phyloP scores from a whole-genome alignment of 2,888 invertebrate species.

The Amblyjoppa proteus region DNA sequence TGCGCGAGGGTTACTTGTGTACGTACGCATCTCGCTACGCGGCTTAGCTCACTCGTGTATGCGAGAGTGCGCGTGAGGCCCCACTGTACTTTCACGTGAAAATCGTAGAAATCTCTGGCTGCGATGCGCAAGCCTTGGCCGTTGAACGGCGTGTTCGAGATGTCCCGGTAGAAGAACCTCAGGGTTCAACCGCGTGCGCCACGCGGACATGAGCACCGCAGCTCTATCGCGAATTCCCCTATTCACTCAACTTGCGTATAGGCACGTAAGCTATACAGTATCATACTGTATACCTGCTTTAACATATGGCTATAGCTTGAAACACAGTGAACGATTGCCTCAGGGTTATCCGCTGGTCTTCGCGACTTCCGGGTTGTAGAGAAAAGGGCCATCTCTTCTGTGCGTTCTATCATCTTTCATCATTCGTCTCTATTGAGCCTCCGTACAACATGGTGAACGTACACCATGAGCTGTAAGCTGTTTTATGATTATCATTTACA shows the following conservation, averaged over 20 bases:
- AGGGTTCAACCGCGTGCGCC: conserved; percentile 46
- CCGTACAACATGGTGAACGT: background rate
- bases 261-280: conserved; percentile 21
- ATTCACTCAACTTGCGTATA: conserved; percentile 29
- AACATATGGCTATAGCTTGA: conserved; percentile 28
- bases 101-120: conserved; percentile 66
- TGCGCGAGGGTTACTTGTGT: conserved; percentile 41
- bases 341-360: conserved; percentile 37
- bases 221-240: conserved; percentile 41
- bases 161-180: conserved; percentile 53
- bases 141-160: conserved; percentile 51
- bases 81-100: conserved; percentile 67
- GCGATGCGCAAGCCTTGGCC: conserved; percentile 37
- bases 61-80: conserved; percentile 23
- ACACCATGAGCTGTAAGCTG: background rate
- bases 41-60: conserved; percentile 70
- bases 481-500: background rate
- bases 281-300: conserved; percentile 35
- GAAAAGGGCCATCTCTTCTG: conserved; percentile 45
- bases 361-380: conserved; percentile 54
- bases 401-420: conserved; percentile 17
- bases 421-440: conserved; percentile 24
- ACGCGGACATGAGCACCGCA: conserved; percentile 36
- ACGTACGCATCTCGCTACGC: conserved; percentile 68
- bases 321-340: conserved; percentile 45